phyloP scores from a whole-genome alignment of 2,797 vertebrate species.

The Bryconaethiops microstoma region DNA sequence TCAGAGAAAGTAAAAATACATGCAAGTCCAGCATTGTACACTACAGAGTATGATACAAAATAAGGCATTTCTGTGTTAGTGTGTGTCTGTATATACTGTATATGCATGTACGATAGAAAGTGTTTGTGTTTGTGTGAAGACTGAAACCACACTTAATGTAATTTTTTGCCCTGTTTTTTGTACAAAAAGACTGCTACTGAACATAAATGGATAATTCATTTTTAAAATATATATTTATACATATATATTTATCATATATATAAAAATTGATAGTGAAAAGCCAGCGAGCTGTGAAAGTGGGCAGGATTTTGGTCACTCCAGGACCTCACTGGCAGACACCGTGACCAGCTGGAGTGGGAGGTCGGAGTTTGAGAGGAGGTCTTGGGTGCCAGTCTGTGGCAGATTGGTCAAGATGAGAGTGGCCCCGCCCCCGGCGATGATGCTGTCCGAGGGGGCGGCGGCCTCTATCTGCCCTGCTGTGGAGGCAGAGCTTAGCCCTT shows the following conservation, averaged over 20 bases:
- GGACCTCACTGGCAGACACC: conserved; percentile 95
- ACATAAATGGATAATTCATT: conserved; percentile 86
- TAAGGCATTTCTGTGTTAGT: conserved; percentile 95
- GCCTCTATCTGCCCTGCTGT: conserved; percentile 86
- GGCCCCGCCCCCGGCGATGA: conserved; percentile 95
- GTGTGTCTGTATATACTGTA: conserved; percentile 72
- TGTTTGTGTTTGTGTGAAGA: conserved; percentile 76
- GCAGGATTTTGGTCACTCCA: conserved; percentile 87
- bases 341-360: conserved; percentile 99
- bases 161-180: conserved; percentile 92
- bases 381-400: conserved; percentile 86
- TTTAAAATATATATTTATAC: conserved; percentile 87
- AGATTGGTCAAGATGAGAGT: conserved; percentile 97
- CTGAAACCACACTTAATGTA: conserved; percentile 91
- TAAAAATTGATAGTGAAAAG: conserved; percentile 83
- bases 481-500: conserved; percentile 86
- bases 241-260: conserved; percentile 74
- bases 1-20: conserved; percentile 87
- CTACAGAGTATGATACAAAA: conserved; percentile 99
- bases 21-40: conserved; percentile 98
- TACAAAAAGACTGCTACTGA: conserved; percentile 99
- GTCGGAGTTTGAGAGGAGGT: conserved; percentile 96
- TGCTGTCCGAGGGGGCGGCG: conserved; percentile 79
- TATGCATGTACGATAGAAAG: conserved; percentile 66
- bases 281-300: conserved; percentile 81